These are phyloP conservation scores for Prosapia bicincta DNA, from an alignment of 2,888 invertebrate genomes.

Conservation along the genomic window DNA sequence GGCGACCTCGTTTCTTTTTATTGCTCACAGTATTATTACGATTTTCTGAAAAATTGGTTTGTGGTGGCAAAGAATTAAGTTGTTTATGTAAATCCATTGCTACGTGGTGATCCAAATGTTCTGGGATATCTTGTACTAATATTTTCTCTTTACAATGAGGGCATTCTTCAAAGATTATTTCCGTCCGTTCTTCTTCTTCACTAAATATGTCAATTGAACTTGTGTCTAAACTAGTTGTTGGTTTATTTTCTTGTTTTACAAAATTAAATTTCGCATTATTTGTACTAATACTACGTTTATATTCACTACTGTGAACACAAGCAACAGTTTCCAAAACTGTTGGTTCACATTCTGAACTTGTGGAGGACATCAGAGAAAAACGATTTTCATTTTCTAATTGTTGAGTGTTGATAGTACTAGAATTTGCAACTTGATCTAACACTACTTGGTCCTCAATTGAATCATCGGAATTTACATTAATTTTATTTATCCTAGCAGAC, in stretches of 20 bases:
- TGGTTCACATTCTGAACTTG: constrained; percentile 15
- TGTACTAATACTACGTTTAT: background rate
- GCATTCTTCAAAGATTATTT: constrained; percentile 53
- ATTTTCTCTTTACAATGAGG: constrained; percentile 65
- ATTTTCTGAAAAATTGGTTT: background rate
- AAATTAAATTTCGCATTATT: background rate
- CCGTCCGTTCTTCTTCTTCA: background rate
- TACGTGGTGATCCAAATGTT: constrained; percentile 82
- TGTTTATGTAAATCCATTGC: constrained; percentile 71
- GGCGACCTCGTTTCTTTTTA: constrained; percentile 20
- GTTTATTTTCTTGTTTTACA: background rate
- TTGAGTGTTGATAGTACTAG: constrained; percentile 25
- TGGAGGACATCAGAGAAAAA: background rate
- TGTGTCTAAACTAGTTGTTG: background rate
- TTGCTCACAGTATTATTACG: background rate
- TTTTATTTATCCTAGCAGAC: constrained; percentile 22
- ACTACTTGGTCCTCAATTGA: constrained; percentile 26
- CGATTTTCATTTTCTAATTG: background rate
- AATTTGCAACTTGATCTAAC: constrained; percentile 30
- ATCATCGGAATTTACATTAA: background rate
- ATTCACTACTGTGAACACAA: constrained; percentile 7
- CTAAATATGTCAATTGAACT: constrained; percentile 12
- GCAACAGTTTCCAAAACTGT: constrained; percentile 20
- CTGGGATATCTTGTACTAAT: constrained; percentile 57
- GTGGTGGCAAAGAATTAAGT: constrained; percentile 45